phyloP scores from a whole-genome alignment of 2,113 vertebrate genomes.

The Pelecanoides urinatrix region DNA sequence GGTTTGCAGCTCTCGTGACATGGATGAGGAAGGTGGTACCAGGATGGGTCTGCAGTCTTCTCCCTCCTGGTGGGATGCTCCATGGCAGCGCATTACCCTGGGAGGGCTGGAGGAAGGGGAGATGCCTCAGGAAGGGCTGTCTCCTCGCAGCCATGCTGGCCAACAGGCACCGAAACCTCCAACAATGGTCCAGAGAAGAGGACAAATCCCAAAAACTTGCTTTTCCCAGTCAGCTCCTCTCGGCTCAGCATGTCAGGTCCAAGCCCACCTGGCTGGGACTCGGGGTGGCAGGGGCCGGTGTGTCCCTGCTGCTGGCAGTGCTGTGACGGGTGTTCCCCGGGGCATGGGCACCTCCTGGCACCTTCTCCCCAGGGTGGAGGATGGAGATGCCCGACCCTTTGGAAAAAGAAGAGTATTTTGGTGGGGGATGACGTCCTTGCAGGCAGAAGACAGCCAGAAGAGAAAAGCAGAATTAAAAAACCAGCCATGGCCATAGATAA shows the following conservation, averaged over 20 bases:
- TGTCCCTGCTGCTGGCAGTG: neutral
- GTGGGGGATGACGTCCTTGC: accelerated
- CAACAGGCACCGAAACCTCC: neutral
- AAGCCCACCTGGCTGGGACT: neutral
- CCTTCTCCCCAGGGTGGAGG: neutral
- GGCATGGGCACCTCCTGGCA: neutral
- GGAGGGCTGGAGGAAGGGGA: neutral
- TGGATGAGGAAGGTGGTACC: neutral
- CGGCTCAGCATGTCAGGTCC: neutral
- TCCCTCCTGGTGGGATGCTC: neutral
- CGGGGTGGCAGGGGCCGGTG: neutral
- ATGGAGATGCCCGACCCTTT: neutral
- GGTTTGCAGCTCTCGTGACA: neutral
- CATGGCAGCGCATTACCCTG: neutral
- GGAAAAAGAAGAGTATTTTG: neutral
- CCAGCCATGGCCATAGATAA: neutral
- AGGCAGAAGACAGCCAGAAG: neutral
- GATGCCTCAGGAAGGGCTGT: neutral
- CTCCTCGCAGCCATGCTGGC: accelerated
- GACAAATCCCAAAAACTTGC: neutral
- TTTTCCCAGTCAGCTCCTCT: neutral
- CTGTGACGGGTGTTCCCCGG: neutral
- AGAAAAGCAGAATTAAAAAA: neutral
- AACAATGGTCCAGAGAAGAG: neutral
- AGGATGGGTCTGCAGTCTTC: neutral